These are phyloP conservation scores for Helarctos malayanus DNA, from an alignment of 2,797 vertebrate species.

Conservation along the genomic window DNA sequence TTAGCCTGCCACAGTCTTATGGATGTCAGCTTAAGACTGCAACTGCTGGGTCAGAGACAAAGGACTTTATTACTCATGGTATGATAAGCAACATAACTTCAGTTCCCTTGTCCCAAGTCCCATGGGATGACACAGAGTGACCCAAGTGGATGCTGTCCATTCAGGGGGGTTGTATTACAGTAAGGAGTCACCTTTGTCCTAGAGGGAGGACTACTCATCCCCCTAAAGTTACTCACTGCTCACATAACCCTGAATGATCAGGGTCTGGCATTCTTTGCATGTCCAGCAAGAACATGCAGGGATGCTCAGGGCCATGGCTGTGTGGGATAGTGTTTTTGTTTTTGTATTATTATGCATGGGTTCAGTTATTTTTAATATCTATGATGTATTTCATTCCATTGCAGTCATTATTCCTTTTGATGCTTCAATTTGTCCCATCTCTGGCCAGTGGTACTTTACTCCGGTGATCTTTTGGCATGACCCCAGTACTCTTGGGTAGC, in stretches of 20 bases:
- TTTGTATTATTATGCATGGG: neutral
- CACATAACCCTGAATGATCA: neutral
- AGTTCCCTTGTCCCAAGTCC: neutral
- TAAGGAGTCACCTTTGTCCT: neutral
- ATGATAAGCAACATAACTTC: neutral
- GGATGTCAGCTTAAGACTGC: neutral
- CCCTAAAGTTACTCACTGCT: neutral
- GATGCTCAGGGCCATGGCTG: neutral
- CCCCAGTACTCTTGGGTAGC: neutral
- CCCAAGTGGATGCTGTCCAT: neutral
- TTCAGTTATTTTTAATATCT: neutral
- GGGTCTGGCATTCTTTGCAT: neutral
- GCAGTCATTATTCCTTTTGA: neutral
- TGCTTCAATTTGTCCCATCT: neutral
- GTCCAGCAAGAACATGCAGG: neutral
- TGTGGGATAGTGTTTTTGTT: neutral
- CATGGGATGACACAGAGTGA: fast-evolving
- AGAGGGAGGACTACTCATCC: neutral
- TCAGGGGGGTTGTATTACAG: neutral
- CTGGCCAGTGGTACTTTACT: neutral
- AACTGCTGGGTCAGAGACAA: neutral
- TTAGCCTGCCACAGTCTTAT: neutral
- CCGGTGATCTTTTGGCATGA: neutral
- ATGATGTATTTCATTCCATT: neutral
- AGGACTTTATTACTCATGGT: neutral